Evolutionary conservation across 2,113 vertebrate species (phyloP).

Genomic region (Mobula birostris): DNA sequence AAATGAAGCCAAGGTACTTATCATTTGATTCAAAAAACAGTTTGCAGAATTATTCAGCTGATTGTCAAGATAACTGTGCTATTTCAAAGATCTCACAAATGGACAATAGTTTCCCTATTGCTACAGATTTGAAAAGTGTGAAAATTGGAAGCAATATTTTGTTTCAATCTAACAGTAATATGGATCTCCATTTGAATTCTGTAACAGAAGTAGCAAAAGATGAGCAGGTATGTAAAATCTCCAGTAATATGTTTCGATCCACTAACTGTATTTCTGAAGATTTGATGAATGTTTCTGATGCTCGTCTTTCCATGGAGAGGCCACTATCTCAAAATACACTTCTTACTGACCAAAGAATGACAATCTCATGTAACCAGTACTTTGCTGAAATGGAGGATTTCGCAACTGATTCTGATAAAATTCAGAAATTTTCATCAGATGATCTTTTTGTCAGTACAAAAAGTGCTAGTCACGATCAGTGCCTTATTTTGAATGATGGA

Average conservation of each 20-base stretch:
- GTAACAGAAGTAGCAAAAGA: background rate
- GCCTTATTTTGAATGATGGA: background rate
- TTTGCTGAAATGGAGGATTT: background rate
- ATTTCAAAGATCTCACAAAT: background rate
- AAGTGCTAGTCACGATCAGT: background rate
- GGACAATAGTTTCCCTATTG: background rate
- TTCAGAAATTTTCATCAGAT: too few relatives aligned
- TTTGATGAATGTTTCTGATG: background rate
- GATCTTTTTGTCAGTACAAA: background rate
- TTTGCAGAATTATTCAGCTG: background rate
- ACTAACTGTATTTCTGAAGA: conserved; percentile 7
- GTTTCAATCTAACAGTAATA: background rate
- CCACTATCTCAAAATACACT: background rate
- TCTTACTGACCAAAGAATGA: background rate
- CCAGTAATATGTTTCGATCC: background rate
- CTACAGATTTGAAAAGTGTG: background rate
- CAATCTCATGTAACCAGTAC: background rate
- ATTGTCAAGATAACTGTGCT: background rate
- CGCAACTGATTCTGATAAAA: background rate
- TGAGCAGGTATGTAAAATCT: background rate
- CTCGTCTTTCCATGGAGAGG: background rate
- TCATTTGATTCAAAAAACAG: conserved; percentile 41
- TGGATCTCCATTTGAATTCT: background rate
- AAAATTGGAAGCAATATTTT: background rate
- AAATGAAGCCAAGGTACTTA: conserved; percentile 39